These are phyloP conservation scores for Eilema sororculum DNA, from an alignment of 2,888 invertebrate species.

Conservation along the genomic window DNA sequence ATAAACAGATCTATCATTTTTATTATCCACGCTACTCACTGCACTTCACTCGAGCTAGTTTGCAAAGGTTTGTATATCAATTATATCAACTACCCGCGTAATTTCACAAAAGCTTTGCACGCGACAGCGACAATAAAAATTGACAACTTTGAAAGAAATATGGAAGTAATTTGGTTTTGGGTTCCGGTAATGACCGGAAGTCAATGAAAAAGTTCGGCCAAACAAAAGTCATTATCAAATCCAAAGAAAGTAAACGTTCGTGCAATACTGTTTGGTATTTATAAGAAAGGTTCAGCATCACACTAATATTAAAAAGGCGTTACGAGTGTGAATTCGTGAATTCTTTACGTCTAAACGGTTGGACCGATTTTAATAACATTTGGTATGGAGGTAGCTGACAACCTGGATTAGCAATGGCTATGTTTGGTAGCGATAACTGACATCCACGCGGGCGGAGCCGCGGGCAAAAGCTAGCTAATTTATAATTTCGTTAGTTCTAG, in stretches of 20 bases:
- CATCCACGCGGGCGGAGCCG: too few relatives aligned
- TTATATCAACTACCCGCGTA: conserved; percentile 42
- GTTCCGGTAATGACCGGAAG: conserved; percentile 13
- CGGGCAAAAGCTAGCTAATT: too few relatives aligned
- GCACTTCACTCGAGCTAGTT: background rate
- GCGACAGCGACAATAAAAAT: conserved; percentile 6
- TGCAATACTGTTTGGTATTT: background rate
- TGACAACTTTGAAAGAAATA: conserved; percentile 14
- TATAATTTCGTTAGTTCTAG: background rate
- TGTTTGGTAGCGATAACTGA: too few relatives aligned
- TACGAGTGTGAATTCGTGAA: too few relatives aligned
- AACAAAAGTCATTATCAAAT: background rate
- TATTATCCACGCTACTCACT: conserved; percentile 18
- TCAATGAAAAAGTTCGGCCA: background rate
- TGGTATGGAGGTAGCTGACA: too few relatives aligned
- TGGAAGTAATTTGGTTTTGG: background rate
- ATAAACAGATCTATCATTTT: conserved; percentile 90
- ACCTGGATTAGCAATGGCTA: too few relatives aligned
- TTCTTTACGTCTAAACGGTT: too few relatives aligned
- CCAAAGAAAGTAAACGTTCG: background rate
- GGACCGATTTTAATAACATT: too few relatives aligned
- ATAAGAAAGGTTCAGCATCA: too few relatives aligned
- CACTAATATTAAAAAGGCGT: too few relatives aligned
- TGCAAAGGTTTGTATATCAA: background rate
- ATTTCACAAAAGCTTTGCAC: background rate